Evolutionary conservation across 2,888 invertebrate genomes (phyloP).

Genomic region (Drosophila demipolita): DNA sequence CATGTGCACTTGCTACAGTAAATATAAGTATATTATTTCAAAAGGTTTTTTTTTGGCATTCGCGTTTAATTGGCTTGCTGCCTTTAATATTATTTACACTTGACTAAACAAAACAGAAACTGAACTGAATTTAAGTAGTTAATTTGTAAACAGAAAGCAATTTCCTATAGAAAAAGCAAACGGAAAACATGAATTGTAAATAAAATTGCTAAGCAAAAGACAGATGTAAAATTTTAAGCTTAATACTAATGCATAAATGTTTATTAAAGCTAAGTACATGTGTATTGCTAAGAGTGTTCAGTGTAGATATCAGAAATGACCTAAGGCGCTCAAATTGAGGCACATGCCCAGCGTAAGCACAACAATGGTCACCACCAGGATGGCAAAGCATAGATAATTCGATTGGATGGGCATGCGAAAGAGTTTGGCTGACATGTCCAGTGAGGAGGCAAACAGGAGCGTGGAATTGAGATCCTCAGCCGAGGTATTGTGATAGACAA

Average conservation of each 20-base stretch:
- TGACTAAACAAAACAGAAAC: constrained; percentile 40
- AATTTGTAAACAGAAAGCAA: constrained; percentile 61
- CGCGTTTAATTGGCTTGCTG: constrained; percentile 10
- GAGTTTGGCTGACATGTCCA: constrained; percentile 90
- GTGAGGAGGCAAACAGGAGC: constrained; percentile 90
- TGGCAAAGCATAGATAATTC: constrained; percentile 88
- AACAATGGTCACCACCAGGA: constrained; percentile 87
- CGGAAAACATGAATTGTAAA: constrained; percentile 59
- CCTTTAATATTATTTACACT: constrained; percentile 12
- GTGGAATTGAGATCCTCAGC: constrained; percentile 91
- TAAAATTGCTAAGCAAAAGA: constrained; percentile 58
- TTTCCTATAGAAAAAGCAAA: constrained; percentile 20
- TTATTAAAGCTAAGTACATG: constrained; percentile 45
- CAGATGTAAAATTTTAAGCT: constrained; percentile 45
- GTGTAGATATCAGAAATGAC: constrained; percentile 55
- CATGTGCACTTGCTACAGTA: not conserved
- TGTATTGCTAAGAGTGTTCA: not conserved
- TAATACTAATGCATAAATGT: constrained; percentile 29
- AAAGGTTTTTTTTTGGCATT: not conserved
- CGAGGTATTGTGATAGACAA: constrained; percentile 92
- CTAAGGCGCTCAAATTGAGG: constrained; percentile 79
- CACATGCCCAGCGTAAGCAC: constrained; percentile 91
- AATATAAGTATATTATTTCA: not conserved
- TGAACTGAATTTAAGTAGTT: constrained; percentile 71
- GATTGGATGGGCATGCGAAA: constrained; percentile 91